phyloP scores from a whole-genome alignment of 2,888 invertebrate species.

The Caenorhabditis sp. region DNA sequence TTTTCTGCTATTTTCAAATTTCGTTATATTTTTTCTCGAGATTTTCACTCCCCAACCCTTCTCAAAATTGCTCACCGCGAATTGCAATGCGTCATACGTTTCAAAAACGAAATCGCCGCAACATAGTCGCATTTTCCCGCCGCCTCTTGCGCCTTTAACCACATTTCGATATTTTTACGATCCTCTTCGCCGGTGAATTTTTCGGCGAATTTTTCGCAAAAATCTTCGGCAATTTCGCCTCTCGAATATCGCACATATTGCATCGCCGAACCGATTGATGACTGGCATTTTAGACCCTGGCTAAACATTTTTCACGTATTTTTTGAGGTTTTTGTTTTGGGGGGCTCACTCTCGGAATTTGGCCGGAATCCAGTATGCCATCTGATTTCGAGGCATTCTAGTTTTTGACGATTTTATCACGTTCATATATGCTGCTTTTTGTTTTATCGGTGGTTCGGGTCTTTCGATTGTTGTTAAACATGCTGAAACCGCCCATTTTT shows the following conservation, averaged over 20 bases:
- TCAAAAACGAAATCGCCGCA: constrained; percentile 11
- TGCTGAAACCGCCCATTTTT: neutral
- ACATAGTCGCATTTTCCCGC: neutral
- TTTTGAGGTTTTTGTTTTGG: neutral
- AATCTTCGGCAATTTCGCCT: neutral
- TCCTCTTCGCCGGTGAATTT: neutral
- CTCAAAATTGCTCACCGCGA: neutral
- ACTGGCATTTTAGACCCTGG: neutral
- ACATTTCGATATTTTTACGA: neutral
- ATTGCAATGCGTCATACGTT: constrained; percentile 26
- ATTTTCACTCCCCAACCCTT: too few relatives aligned
- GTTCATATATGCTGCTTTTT: neutral
- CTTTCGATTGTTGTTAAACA: neutral
- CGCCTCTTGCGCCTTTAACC: constrained; percentile 1
- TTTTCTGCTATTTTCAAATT: too few relatives aligned
- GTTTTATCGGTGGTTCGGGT: neutral
- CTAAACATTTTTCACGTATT: neutral
- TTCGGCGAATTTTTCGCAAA: neutral
- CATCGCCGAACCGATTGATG: neutral
- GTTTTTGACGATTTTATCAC: neutral
- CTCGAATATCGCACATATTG: neutral
- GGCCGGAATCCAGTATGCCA: neutral
- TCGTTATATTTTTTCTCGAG: too few relatives aligned
- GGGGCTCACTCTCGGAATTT: neutral
- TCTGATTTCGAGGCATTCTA: neutral